Evolutionary conservation across 2,113 vertebrate species (phyloP).

Genomic region (Sinocyclocheilus maitianheensis): DNA sequence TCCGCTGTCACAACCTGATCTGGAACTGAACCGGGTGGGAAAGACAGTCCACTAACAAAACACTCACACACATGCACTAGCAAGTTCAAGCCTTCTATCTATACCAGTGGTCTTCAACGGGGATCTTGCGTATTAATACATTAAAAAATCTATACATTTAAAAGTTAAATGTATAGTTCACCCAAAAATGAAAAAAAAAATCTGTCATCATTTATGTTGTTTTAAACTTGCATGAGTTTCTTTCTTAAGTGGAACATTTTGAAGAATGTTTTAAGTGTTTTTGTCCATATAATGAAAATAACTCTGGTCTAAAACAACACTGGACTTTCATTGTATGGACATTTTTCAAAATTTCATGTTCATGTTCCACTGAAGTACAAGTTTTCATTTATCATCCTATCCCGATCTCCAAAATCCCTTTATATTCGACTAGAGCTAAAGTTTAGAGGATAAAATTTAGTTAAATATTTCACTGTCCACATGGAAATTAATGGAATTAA

Average conservation of each 20-base stretch:
- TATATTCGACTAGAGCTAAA: not conserved
- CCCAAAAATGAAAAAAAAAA: not conserved
- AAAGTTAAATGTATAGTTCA: not conserved
- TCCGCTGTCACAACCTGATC: constrained; percentile 25
- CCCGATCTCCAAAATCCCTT: not conserved
- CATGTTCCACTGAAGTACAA: not conserved
- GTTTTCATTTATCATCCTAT: no score
- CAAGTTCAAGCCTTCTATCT: not conserved
- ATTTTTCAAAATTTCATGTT: not conserved
- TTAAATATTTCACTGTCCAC: no score
- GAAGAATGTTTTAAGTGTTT: no score
- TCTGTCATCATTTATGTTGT: no score
- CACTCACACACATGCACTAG: not conserved
- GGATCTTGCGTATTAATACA: not conserved
- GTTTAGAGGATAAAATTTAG: not conserved
- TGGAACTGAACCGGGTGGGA: constrained; percentile 28
- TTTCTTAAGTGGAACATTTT: no score
- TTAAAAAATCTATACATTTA: not conserved
- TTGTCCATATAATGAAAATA: no score
- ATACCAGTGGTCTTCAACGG: not conserved
- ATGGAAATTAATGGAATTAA: no score
- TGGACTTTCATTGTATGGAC: not conserved
- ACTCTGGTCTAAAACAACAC: not conserved
- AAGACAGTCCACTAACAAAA: not conserved
- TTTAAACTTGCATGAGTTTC: no score